Evolutionary conservation across 2,888 invertebrate species (phyloP), one percentile per base, ranked within the genome.

Genomic region (Tuberolachnus salignus): DNA sequence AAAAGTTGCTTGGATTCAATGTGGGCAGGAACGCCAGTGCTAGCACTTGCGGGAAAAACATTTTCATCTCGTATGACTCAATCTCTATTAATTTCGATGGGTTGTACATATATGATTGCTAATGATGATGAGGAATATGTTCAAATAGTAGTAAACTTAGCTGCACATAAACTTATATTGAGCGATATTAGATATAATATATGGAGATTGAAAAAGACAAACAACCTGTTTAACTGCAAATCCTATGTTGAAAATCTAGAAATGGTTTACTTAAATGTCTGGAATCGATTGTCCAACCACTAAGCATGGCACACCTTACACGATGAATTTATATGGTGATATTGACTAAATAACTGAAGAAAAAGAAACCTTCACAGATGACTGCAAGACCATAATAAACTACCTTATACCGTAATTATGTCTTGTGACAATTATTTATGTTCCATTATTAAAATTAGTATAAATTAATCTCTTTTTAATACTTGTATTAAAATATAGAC

Each of bases 1-100:
- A 99, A 98, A 0, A 99, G 99, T 1, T 96, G 97, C 73, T 98
- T 99, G 98, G 99, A 99, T 86, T 95, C 99, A 46, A 87, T 99
- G 73, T 99, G 98, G 98, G 95, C 98, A n/a, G 99, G 98, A 61
- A 98, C 97, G 1, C 99, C 99, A 1, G 96, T 99, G 83, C 92
- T 99, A 11, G 98, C 98, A 0, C 87, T 97, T 81, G 97, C 98
- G 0, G 88, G 88, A 81, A 90, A 91, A 83, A 90, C 90, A 0
- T 84, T 91, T 64, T 90, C 90, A 3, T 90, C 90, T 1, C 91
- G 99, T 84, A 98, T 99, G 66, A 98, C 99, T 59, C 95, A 98
- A 6, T 98, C 98, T 78, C 98, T 98, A 86, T 88, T 99, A 81
- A 91, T 91, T 80, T 92, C 97, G 26, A 88, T 99, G n/a, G 95